Conservation (phyloP, 2,888 invertebrate genomes). For the Nemotelus nigrinus region DNA sequence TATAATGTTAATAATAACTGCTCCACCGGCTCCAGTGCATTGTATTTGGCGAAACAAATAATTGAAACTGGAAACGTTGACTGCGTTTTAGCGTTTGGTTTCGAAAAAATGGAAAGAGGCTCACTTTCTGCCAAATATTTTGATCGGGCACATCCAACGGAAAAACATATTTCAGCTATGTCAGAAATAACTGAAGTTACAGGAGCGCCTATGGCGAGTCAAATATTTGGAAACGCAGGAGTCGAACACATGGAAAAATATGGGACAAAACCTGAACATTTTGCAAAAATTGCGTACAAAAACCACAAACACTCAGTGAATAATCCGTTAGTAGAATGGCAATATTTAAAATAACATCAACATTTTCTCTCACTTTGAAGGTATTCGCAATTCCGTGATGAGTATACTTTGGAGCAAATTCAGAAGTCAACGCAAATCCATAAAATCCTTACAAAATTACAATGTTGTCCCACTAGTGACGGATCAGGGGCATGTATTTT, state of each 20-base stretch:
- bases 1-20: slow-evolving; percentile 99
- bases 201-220: slow-evolving; percentile 88
- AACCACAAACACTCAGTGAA: slow-evolving; percentile 97
- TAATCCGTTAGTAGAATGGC: slow-evolving; percentile 79
- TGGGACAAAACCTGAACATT: slow-evolving; percentile 90
- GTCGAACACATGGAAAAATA: slow-evolving; percentile 85
- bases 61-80: slow-evolving; percentile 89
- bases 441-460: slow-evolving; percentile 93
- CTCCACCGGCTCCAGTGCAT: slow-evolving; percentile 93
- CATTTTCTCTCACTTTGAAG: slow-evolving; percentile 61
- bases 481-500: slow-evolving; percentile 95
- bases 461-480: slow-evolving; percentile 98
- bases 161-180: slow-evolving; percentile 88
- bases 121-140: slow-evolving; percentile 80
- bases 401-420: slow-evolving; percentile 91
- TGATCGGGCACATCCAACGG: slow-evolving; percentile 90
- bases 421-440: slow-evolving; percentile 87
- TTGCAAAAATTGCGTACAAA: slow-evolving; percentile 97
- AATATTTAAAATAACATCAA: not conserved
- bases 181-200: slow-evolving; percentile 82
- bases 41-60: slow-evolving; percentile 90
- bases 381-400: slow-evolving; percentile 92
- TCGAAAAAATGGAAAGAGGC: slow-evolving; percentile 98
- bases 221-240: slow-evolving; percentile 96
- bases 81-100: slow-evolving; percentile 92